A percentile compares a stretch with the other conserved stretches of the same genome.
Evolutionary conservation across 2,797 vertebrate genomes (phyloP).

Genomic region (Nannoperca australis): DNA sequence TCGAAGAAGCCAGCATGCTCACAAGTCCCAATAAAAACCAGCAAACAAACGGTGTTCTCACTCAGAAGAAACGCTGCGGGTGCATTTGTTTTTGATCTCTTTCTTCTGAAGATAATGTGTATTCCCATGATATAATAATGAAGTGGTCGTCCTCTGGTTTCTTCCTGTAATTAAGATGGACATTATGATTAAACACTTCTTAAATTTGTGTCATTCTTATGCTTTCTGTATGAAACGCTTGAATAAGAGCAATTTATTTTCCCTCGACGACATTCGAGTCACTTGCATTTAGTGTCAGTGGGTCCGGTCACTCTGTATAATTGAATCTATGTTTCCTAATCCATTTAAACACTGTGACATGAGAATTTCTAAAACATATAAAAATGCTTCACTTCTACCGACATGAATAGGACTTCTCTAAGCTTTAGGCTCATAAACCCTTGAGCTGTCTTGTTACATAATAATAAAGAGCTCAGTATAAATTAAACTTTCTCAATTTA

Average conservation of each 20-base stretch:
- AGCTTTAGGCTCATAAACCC: not conserved
- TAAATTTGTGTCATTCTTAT: slow-evolving; percentile 29
- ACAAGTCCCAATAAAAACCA: slow-evolving; percentile 54
- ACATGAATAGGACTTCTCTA: not conserved
- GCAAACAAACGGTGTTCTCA: slow-evolving; percentile 50
- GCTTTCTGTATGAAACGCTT: not conserved
- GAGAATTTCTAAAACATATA: not conserved
- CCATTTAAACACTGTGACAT: not conserved
- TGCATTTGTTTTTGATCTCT: slow-evolving; percentile 26
- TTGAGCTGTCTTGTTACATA: not conserved
- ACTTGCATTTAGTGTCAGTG: not conserved
- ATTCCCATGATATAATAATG: slow-evolving; percentile 24
- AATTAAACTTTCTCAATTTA: too few species aligned
- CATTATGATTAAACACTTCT: slow-evolving; percentile 66
- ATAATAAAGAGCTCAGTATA: too few species aligned
- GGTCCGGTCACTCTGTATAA: not conserved
- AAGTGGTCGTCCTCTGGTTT: slow-evolving; percentile 21
- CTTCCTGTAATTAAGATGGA: slow-evolving; percentile 23
- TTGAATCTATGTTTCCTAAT: not conserved
- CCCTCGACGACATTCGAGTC: not conserved
- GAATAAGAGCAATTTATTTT: not conserved
- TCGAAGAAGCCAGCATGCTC: slow-evolving; percentile 39
- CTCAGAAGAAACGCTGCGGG: slow-evolving; percentile 48
- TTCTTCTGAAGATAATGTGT: slow-evolving; percentile 36
- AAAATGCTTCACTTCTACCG: not conserved